A percentile compares a stretch with the other conserved stretches of the same genome.
Conservation (phyloP, 1,140 invertebrate genomes). For the Drosophila pruinosa region DNA sequence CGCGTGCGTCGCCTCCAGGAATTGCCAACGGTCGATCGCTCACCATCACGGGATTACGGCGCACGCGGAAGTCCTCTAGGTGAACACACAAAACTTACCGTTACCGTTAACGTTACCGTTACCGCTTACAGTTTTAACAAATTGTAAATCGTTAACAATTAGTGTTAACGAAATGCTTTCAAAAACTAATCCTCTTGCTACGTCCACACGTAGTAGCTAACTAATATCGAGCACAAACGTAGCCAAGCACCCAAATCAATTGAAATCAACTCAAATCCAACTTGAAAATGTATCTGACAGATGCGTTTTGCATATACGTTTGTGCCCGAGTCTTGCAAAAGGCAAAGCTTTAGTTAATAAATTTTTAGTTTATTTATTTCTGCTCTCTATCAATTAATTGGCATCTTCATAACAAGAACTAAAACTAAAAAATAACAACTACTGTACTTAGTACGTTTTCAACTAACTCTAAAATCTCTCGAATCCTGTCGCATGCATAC, state of each 20-base stretch:
- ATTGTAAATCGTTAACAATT: background rate
- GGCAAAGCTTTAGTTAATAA: background rate
- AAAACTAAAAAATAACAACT: background rate
- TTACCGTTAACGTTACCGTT: no score
- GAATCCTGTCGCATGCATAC: constrained; percentile 21
- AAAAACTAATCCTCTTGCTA: background rate
- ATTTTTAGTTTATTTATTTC: constrained; percentile 8
- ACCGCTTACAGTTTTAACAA: constrained; percentile 3
- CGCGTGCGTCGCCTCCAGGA: constrained; percentile 85
- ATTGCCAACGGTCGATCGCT: constrained; percentile 92
- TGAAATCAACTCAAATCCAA: background rate
- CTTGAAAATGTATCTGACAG: background rate
- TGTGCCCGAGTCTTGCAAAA: constrained; percentile 37
- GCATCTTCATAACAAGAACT: constrained; percentile 5
- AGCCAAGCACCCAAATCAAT: background rate
- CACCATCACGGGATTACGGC: constrained; percentile 89
- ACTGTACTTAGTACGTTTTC: background rate
- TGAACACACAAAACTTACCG: constrained; percentile 67
- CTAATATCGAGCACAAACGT: constrained; percentile 7
- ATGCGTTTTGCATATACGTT: constrained; percentile 48
- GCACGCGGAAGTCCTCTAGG: constrained; percentile 86
- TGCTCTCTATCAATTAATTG: constrained; percentile 33
- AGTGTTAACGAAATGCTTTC: background rate
- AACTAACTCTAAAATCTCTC: constrained; percentile 9
- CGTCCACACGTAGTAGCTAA: background rate